Conservation (phyloP, 2,113 vertebrate genomes). For the Oncorhynchus gorbuscha region DNA sequence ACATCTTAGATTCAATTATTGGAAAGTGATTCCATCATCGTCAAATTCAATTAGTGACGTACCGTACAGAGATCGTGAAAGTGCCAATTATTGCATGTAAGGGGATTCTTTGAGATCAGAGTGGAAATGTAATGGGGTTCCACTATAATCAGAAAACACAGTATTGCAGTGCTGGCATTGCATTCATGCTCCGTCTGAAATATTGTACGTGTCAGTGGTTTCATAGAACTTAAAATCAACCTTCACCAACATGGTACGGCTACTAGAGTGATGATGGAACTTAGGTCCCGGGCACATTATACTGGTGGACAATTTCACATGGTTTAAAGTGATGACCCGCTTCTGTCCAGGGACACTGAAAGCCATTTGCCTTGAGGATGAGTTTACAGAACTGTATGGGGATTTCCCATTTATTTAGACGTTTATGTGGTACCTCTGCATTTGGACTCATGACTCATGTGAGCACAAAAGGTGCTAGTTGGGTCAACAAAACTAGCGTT, state of each 20-base stretch:
- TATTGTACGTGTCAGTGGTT: too few relatives aligned
- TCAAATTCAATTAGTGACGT: too few relatives aligned
- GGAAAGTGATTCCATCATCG: neutral
- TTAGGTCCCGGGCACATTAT: neutral
- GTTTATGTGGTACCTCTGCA: slow-evolving; percentile 1
- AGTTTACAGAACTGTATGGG: slow-evolving; percentile 36
- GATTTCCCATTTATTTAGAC: slow-evolving; percentile 45
- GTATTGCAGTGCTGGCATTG: neutral
- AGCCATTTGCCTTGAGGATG: slow-evolving; percentile 12
- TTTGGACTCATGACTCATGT: slow-evolving; percentile 24
- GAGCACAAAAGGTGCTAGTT: slow-evolving; percentile 42
- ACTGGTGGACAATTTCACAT: neutral
- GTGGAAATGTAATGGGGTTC: neutral
- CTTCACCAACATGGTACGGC: too few relatives aligned
- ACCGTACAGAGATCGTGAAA: neutral
- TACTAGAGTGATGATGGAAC: too few relatives aligned
- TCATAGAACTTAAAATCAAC: too few relatives aligned
- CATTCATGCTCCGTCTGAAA: too few relatives aligned
- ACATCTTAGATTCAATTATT: slow-evolving; percentile 13
- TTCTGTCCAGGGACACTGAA: neutral
- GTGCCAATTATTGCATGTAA: slow-evolving; percentile 22
- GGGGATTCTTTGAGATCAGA: slow-evolving; percentile 7
- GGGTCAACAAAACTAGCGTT: slow-evolving; percentile 14
- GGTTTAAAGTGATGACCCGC: neutral
- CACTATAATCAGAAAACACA: neutral